Conservation (phyloP, 2,797 vertebrate genomes). For the Tamandua tetradactyla region DNA sequence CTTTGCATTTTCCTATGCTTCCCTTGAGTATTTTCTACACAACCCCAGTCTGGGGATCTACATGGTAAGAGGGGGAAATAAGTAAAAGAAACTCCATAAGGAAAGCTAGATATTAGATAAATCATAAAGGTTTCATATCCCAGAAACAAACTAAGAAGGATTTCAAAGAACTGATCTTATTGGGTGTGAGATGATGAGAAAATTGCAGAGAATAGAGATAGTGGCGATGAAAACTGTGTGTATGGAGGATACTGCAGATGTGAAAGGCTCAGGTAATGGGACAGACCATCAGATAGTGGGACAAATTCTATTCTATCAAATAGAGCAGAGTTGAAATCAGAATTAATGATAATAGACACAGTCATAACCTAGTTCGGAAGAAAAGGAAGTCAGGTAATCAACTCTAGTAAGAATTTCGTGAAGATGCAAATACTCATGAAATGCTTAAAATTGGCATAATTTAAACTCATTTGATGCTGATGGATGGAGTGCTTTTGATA, state of each 20-base stretch:
- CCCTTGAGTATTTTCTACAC: neutral
- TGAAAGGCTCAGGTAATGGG: neutral
- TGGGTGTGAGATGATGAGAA: neutral
- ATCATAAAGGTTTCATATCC: neutral
- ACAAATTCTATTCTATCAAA: neutral
- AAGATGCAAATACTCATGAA: neutral
- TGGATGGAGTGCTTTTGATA: neutral
- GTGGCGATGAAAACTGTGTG: neutral
- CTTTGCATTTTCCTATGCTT: neutral
- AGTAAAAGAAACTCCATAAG: neutral
- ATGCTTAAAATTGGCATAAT: neutral
- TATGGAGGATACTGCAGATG: neutral
- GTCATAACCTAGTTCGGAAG: neutral
- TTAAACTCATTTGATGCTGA: neutral
- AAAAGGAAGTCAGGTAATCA: neutral
- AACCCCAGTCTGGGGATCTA: neutral
- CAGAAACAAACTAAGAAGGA: neutral
- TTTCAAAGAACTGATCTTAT: neutral
- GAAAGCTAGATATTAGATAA: neutral
- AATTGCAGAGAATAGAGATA: neutral
- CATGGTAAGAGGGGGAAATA: neutral
- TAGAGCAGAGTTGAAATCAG: neutral
- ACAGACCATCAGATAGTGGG: neutral
- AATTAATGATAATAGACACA: neutral
- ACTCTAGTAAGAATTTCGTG: neutral